Conservation (phyloP, 2,888 invertebrate genomes). For the Polymixis flavicincta region DNA sequence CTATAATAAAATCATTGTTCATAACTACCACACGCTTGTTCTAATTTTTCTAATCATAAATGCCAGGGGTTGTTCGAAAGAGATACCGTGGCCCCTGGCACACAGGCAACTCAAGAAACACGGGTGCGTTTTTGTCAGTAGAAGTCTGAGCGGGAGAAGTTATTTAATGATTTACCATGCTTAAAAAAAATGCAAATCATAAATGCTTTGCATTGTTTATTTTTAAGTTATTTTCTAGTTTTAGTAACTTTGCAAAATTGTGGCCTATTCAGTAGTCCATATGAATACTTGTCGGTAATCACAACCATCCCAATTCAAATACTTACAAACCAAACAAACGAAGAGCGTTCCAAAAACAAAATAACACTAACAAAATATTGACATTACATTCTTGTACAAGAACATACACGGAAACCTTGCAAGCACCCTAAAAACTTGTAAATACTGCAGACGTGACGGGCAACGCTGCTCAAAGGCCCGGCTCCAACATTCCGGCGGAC, state of each 20-base stretch:
- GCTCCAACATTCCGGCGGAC: constrained; percentile 76
- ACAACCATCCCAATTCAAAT: not conserved
- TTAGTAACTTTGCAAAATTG: not conserved
- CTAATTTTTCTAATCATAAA: not conserved
- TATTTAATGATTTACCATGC: too few relatives aligned
- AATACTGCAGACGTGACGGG: constrained; percentile 74
- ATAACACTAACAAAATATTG: constrained; percentile 57
- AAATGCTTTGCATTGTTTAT: not conserved
- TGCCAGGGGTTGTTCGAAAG: too few relatives aligned
- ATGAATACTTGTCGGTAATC: not conserved
- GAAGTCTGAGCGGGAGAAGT: too few relatives aligned
- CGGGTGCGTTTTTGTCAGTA: too few relatives aligned
- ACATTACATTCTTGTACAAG: constrained; percentile 61
- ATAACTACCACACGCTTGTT: not conserved
- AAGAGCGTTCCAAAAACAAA: constrained; percentile 20
- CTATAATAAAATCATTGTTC: not conserved
- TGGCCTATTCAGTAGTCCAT: not conserved
- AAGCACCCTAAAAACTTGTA: constrained; percentile 74
- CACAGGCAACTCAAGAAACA: too few relatives aligned
- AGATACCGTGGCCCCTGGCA: too few relatives aligned
- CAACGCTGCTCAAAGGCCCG: constrained; percentile 68
- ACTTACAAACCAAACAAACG: not conserved
- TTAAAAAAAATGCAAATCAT: too few relatives aligned
- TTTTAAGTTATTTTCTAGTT: not conserved
- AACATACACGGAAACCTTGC: constrained; percentile 69